Conservation (phyloP, 2,888 invertebrate species). For the Xiphydria camelus region DNA sequence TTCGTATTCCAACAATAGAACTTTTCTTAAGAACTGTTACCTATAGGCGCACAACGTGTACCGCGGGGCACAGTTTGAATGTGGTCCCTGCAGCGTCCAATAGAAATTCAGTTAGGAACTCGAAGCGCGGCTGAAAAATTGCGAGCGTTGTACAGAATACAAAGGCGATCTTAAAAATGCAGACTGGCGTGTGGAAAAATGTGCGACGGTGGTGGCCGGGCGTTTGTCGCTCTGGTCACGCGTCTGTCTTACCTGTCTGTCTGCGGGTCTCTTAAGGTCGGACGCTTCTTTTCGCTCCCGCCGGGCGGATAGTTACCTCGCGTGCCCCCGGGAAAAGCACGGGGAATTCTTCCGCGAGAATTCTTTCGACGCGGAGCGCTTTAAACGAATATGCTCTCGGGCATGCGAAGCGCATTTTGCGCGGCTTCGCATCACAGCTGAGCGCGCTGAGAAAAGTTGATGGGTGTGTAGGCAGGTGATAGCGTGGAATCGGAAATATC, state of each 20-base stretch:
- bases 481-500: no score
- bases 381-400: no score
- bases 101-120: constrained; percentile 19
- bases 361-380: no score
- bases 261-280: not conserved
- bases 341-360: no score
- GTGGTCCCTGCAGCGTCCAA: constrained; percentile 14
- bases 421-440: no score
- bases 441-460: no score
- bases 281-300: not conserved
- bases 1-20: constrained; percentile 32
- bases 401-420: no score
- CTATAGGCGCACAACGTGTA: no score
- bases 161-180: constrained; percentile 18
- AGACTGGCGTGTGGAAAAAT: constrained; percentile 11
- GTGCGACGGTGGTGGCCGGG: not conserved
- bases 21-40: constrained; percentile 30
- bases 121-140: constrained; percentile 11
- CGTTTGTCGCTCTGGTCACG: constrained; percentile 24
- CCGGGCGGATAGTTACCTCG: no score
- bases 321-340: no score
- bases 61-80: not conserved
- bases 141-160: constrained; percentile 8
- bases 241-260: constrained; percentile 6
- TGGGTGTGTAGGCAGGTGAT: no score